phyloP scores from a whole-genome alignment of 2,113 vertebrate species.

The Atrichornis clamosus region DNA sequence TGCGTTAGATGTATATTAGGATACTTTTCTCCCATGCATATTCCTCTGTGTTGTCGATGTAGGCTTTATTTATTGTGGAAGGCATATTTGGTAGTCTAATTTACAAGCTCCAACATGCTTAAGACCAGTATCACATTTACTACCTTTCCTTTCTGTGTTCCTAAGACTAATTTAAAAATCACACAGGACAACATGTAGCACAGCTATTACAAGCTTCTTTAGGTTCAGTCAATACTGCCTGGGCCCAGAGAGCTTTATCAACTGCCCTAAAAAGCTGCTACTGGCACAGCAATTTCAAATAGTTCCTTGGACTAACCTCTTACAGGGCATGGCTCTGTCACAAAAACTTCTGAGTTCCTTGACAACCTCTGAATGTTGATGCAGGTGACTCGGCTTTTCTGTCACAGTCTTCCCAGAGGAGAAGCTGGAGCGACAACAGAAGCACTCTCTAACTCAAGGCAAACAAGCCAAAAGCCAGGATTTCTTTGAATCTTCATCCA shows the following conservation, averaged over 20 bases:
- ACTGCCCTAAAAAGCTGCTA: not conserved
- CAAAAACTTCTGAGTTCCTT: not conserved
- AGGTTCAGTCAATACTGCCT: fast-evolving
- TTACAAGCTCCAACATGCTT: not conserved
- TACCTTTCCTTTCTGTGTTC: not conserved
- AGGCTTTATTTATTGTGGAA: not conserved
- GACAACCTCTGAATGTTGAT: fast-evolving
- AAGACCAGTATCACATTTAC: not conserved
- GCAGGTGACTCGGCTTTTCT: not conserved
- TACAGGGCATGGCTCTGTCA: not conserved
- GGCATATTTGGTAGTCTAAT: not conserved
- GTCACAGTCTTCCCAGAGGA: not conserved
- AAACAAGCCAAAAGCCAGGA: not conserved
- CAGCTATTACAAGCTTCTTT: not conserved
- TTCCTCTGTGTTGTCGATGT: not conserved
- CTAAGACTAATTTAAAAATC: not conserved
- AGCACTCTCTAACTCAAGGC: not conserved
- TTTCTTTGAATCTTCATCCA: not conserved
- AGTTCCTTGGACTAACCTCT: not conserved
- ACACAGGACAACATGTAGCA: not conserved
- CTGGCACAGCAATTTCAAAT: not conserved
- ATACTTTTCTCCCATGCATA: not conserved
- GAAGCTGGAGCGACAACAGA: not conserved
- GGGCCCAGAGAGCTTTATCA: not conserved
- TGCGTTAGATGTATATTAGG: not conserved